Evolutionary conservation across 1,140 invertebrate species (phyloP), one percentile per base, ranked within the genome.

Genomic region (Camponotus floridanus): DNA sequence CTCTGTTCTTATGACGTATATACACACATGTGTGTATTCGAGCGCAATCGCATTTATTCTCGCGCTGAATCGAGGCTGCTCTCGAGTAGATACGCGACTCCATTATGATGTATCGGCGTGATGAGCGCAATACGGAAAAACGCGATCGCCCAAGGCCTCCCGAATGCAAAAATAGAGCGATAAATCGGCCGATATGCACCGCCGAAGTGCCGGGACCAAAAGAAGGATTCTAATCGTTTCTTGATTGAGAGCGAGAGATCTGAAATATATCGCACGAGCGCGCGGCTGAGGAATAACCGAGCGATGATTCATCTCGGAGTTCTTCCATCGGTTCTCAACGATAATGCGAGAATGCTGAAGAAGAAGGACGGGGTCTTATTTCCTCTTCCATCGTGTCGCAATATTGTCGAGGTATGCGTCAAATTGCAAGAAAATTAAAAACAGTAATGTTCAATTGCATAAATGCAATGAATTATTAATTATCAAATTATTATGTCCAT

Each of bases 161-260:
- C 31, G n/a, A 9, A 55, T 39, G 62, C 62, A 76, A 88, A 88
- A 86, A 89, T 86, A 86, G 88, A 76, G 21, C 88, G 87, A 86
- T 71, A 76, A 88, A 89, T 89, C 88, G 87, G 36, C 61, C 62
- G 88, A 88, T 88, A 89, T 86, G 64, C 59, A 61, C 36, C 62
- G n/a, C 21, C 65, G 11, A 39, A 70, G 45, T 36, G 59, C 6
- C 65, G 42, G 71, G 48, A 45, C 31, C 13, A 7, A 48, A 57
- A 65, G 57, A 64, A 73, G 57, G 59, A 87, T 68, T 85, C 87
- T 88, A 84, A 88, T 87, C 73, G 86, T 51, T 51, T 51, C 36
- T 31, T 70, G 57, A 70, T 9, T 45, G 45, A 71, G 36, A 61
- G 57, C 59, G 39, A 64, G 67, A 81, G 57, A 87, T 87, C 79